Conservation (phyloP, 2,888 invertebrate genomes). For the Buathra laborator region DNA sequence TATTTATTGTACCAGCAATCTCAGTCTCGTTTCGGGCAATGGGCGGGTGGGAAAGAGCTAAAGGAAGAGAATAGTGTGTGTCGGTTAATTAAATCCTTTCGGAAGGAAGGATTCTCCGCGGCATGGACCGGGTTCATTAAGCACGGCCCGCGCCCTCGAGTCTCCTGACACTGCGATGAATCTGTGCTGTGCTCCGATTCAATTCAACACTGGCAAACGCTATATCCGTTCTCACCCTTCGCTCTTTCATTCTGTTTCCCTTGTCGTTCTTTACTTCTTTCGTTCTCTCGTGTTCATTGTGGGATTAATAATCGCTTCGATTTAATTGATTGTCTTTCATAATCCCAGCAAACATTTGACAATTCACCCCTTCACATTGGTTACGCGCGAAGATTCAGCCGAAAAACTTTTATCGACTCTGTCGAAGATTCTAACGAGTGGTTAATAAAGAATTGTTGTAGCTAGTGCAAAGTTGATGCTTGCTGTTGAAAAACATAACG, state of each 20-base stretch:
- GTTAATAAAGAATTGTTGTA: conserved; percentile 18
- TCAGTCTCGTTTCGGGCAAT: conserved; percentile 22
- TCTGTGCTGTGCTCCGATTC: conserved; percentile 58
- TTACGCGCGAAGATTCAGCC: conserved; percentile 1
- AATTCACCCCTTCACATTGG: conserved; percentile 18
- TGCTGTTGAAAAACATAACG: neutral
- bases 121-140: conserved; percentile 65
- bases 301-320: conserved; percentile 70
- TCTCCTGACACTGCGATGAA: conserved; percentile 63
- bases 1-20: conserved; percentile 60
- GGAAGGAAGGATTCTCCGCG: conserved; percentile 62
- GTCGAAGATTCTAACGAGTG: neutral
- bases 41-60: conserved; percentile 21
- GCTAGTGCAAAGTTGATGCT: neutral
- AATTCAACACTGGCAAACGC: conserved; percentile 42
- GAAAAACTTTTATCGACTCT: conserved; percentile 45
- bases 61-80: conserved; percentile 65
- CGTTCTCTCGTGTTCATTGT: conserved; percentile 43
- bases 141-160: conserved; percentile 20
- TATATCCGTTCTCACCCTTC: conserved; percentile 49
- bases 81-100: conserved; percentile 71
- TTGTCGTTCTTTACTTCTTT: conserved; percentile 27
- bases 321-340: conserved; percentile 64
- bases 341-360: conserved; percentile 61
- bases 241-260: conserved; percentile 57